These are phyloP conservation scores for Notolepis coatsorum DNA, from an alignment of 2,797 vertebrate genomes.

Conservation along the genomic window DNA sequence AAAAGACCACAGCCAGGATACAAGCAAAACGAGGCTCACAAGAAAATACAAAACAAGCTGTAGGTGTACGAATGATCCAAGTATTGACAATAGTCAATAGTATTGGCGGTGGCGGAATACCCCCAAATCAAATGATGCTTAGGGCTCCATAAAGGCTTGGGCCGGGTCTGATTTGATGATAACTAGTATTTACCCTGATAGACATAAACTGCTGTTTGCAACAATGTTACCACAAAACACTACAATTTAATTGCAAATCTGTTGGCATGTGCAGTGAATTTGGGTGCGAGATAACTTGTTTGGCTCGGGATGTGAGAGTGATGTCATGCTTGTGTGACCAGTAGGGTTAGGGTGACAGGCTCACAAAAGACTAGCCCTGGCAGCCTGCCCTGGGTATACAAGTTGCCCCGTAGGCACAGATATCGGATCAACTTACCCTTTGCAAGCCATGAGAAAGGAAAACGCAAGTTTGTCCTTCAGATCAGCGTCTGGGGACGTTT, in stretches of 20 bases:
- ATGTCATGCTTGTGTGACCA: constrained; percentile 26
- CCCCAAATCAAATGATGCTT: too few species aligned
- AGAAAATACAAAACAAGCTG: too few species aligned
- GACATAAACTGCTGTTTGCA: not conserved
- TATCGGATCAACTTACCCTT: constrained; percentile 30
- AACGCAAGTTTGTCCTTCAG: not conserved
- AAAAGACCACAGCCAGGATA: not conserved
- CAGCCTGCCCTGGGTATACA: constrained; percentile 12
- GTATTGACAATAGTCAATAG: too few species aligned
- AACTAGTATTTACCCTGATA: not conserved
- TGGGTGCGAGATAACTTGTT: constrained; percentile 10
- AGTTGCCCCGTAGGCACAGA: constrained; percentile 17
- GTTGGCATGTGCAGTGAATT: not conserved
- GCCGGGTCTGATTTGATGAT: too few species aligned
- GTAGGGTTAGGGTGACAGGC: constrained; percentile 23
- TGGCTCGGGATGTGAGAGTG: constrained; percentile 8
- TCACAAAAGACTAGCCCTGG: constrained; percentile 24
- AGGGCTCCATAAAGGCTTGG: too few species aligned
- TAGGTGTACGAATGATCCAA: too few species aligned
- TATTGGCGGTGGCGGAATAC: too few species aligned
- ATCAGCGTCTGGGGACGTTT: constrained; percentile 14
- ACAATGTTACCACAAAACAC: not conserved
- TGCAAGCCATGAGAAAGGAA: not conserved
- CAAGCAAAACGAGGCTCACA: not conserved
- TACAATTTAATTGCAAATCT: not conserved